Evolutionary conservation across 2,888 invertebrate species (phyloP).

Genomic region (Hedychridium roseum): DNA sequence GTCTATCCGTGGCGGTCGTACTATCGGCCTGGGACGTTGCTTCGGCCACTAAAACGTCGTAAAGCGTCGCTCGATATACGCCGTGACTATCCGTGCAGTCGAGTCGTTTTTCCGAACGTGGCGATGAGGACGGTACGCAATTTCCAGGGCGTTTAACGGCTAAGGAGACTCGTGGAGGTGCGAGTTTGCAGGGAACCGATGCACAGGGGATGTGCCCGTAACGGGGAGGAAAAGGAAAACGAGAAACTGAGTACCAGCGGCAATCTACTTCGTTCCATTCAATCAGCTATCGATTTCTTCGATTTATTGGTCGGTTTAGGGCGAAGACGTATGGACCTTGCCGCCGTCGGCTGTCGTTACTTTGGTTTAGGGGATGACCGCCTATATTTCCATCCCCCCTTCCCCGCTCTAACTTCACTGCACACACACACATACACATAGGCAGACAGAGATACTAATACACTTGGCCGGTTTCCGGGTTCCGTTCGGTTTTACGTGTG

Average conservation of each 20-base stretch:
- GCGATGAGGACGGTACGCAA: too few relatives aligned
- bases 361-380: slow-evolving; percentile 45
- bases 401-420: slow-evolving; percentile 2
- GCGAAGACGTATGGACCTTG: slow-evolving; percentile 45
- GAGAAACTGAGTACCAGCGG: slow-evolving; percentile 31
- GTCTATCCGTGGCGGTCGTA: too few relatives aligned
- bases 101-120: too few relatives aligned
- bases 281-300: slow-evolving; percentile 57
- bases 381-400: slow-evolving; percentile 36
- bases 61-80: too few relatives aligned
- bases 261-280: slow-evolving; percentile 55
- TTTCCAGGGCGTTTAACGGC: slow-evolving; percentile 45
- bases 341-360: slow-evolving; percentile 43
- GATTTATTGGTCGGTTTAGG: slow-evolving; percentile 49
- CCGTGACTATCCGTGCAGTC: too few relatives aligned
- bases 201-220: background rate
- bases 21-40: too few relatives aligned
- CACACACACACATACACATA: slow-evolving; percentile 4
- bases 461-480: slow-evolving; percentile 16
- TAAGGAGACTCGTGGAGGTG: slow-evolving; percentile 33
- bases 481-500: slow-evolving; percentile 37
- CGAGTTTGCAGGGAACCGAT: slow-evolving; percentile 23
- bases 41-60: too few relatives aligned
- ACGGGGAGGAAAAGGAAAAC: slow-evolving; percentile 2
- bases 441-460: slow-evolving; percentile 18